Conservation (phyloP, 2,888 invertebrate genomes). For the Nebria brevicollis region DNA sequence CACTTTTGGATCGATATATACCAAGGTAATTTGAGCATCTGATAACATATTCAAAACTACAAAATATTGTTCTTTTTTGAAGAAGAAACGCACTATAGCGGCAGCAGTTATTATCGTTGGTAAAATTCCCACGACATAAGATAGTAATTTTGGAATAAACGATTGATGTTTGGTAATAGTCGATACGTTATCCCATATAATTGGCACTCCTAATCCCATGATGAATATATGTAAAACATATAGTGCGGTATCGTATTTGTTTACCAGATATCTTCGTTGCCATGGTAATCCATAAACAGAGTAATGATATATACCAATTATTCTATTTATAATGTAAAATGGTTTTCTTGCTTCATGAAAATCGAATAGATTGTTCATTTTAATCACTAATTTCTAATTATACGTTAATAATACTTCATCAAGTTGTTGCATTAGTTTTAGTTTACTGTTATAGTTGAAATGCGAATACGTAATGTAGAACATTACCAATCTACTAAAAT, state of each 20-base stretch:
- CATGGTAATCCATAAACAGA: no score
- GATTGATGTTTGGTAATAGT: neutral
- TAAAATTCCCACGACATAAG: neutral
- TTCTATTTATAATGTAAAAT: no score
- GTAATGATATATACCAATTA: no score
- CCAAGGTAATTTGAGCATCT: neutral
- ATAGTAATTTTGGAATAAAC: neutral
- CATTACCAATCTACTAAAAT: no score
- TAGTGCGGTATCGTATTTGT: neutral
- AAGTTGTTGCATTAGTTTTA: no score
- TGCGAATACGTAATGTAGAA: no score
- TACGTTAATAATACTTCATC: neutral
- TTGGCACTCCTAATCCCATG: neutral
- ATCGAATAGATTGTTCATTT: no score
- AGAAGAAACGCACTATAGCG: neutral
- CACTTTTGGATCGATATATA: neutral
- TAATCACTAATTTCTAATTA: no score
- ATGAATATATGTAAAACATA: neutral
- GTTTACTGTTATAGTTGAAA: no score
- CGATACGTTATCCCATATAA: neutral
- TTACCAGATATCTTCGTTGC: no score
- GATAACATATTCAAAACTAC: neutral
- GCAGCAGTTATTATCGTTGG: neutral
- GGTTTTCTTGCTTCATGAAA: no score
- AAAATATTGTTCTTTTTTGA: constrained; percentile 6